phyloP scores from a whole-genome alignment of 2,113 vertebrate genomes.

The Catharus minimus region DNA sequence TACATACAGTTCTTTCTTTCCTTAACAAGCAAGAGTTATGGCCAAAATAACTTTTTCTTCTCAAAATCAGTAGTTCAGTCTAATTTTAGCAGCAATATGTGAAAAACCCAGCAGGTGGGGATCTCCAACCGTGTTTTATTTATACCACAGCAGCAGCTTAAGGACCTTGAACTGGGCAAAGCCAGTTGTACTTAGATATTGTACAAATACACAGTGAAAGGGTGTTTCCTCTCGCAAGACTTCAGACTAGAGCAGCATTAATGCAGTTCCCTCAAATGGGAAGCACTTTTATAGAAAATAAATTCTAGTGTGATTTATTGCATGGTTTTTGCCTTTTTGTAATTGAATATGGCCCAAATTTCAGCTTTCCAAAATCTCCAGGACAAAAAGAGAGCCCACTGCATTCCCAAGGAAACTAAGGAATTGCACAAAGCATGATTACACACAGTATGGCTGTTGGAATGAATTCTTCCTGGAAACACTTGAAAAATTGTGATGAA shows the following conservation, averaged over 20 bases:
- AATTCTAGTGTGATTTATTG: neutral
- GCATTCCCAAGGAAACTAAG: neutral
- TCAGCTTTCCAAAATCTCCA: neutral
- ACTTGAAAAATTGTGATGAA: neutral
- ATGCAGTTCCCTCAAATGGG: neutral
- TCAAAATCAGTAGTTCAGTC: neutral
- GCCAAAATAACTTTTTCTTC: neutral
- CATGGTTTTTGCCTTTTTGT: neutral
- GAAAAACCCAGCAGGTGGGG: neutral
- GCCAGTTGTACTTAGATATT: neutral
- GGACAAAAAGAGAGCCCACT: neutral
- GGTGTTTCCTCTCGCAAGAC: neutral
- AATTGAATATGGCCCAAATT: neutral
- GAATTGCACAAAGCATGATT: neutral
- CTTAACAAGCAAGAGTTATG: neutral
- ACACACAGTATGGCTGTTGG: neutral
- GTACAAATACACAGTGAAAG: neutral
- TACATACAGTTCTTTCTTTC: neutral
- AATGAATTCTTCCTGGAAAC: neutral
- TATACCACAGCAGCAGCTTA: neutral
- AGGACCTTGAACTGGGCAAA: neutral
- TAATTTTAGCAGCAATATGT: neutral
- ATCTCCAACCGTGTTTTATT: neutral
- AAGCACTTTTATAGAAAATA: neutral
- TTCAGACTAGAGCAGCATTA: neutral